Evolutionary conservation across 2,888 invertebrate genomes (phyloP), one percentile per base, ranked within the genome.

Genomic region (Drosophila mayaguana): DNA sequence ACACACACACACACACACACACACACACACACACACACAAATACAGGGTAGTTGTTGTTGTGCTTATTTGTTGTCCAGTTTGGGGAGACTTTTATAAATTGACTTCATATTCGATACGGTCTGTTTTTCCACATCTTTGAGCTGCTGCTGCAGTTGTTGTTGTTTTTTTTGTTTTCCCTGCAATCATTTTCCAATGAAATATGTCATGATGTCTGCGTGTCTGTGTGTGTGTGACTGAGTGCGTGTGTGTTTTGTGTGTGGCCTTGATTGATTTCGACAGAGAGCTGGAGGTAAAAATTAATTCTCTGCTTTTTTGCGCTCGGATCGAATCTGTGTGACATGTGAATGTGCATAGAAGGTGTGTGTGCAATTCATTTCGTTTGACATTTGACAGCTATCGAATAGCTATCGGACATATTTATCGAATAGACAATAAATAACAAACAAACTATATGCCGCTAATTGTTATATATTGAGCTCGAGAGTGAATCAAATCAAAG

Each of bases 141-240:
- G 43, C 62, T 72, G 56, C 60, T 72, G 57, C 61, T 69, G 57
- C 25, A 5, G 40, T 12, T 68, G 67, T 55, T 74, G 65, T 53
- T 69, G 66, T 71, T 74, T 32, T 2, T 11, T 51, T 32, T 78
- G 63, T 71, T 72, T 82, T 72, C 69, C 74, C 76, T 75, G 71
- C 80, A 84, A 84, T 75, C 78, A 88, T 88, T 83, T 83, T 88
- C 83, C 87, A 86, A 83, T 80, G 89, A 84, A 84, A 83, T 85
- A 60, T 73, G 85, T 69, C 68, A 51, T 64, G 63, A 66, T 72
- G 50, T 66, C n/a, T 40, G 67, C 32, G 50, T 59, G 34, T 57
- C 61, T 57, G 50, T 48, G 36, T 43, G 32, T 12, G 45, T 45
- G 12, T 20, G 43, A n/a, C n/a, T 20, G 45, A 7, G 20, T 45